Evolutionary conservation across 2,113 vertebrate species (phyloP), one percentile per base, ranked within the genome.

Genomic region (Triplophysa siluroides): DNA sequence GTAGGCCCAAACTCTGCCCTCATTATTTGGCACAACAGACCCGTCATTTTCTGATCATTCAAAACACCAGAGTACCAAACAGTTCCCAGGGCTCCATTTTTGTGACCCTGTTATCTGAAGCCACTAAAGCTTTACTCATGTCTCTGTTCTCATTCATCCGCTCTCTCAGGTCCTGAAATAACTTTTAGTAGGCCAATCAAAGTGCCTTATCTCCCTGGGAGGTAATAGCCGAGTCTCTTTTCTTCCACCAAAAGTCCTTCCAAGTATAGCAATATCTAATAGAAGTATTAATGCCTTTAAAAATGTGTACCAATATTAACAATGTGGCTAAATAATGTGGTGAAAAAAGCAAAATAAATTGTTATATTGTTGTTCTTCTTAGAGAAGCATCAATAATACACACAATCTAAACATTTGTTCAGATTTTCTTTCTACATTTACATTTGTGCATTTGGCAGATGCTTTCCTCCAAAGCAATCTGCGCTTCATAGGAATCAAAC

Each of bases 101-200:
- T 65, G 19, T 77, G 75, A 77, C 75, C 75, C 62, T 65, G 62
- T 65, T 77, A 77, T 77, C 61, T 38, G 73, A 76, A 47, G 14
- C 60, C 58, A 64, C 61, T 1, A 60, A 54, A 12, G 26, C 23
- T 77, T 19, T 3, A 66, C 52, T 54, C 62, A 54, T 52, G 62
- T 77, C 62, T 77, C 62, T 18, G 52, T 54, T 76, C 45, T 65
- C 19, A 45, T 74, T 74, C 56, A 60, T 52, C 24, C 23, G 50
- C 45, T 76, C 45, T 21, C 60, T 50, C 24, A 77, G 62, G 23
- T 77, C 24, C 74, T 66, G 62, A 76, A 77, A 47, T 63, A 65
- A 26, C 61, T 54, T 63, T 77, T 52, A 52, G 52, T 21, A 38
- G 45, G 13, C 62, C 60, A 16, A 63, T 76, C 73, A 63, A 41